Evolutionary conservation across 2,113 vertebrate genomes (phyloP).

Genomic region (Microcebus jonahi): DNA sequence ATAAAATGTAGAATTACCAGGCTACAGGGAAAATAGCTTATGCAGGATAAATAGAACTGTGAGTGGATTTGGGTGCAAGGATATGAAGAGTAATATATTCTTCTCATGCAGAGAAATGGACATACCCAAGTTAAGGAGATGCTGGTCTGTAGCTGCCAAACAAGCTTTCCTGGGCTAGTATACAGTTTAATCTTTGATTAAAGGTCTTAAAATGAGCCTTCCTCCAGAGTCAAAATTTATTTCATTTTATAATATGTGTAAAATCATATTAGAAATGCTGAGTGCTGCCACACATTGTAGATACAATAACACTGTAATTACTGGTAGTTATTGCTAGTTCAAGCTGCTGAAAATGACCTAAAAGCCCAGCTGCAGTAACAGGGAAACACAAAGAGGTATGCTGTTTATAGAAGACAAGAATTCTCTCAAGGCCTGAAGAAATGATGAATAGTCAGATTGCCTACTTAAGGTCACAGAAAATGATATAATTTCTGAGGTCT

Average conservation of each 20-base stretch:
- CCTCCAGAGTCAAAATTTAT: not conserved
- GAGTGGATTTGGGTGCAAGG: not conserved
- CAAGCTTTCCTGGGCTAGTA: not conserved
- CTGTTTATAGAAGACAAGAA: not conserved
- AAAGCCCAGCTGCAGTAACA: not conserved
- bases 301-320: not conserved
- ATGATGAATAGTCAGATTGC: not conserved
- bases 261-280: not conserved
- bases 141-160: not conserved
- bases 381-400: not conserved
- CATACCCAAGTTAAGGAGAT: not conserved
- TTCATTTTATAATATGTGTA: not conserved
- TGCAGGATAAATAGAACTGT: not conserved
- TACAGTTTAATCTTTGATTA: not conserved
- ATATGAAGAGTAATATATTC: not conserved
- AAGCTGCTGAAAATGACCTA: not conserved
- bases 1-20: not conserved
- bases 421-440: not conserved
- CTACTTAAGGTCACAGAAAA: constrained; percentile 37
- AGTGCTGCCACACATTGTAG: not conserved
- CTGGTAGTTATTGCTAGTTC: not conserved
- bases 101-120: not conserved
- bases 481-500: not conserved
- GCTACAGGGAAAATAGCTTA: not conserved
- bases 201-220: not conserved